phyloP scores from a whole-genome alignment of 2,113 vertebrate genomes.

The Taurulus bubalis region DNA sequence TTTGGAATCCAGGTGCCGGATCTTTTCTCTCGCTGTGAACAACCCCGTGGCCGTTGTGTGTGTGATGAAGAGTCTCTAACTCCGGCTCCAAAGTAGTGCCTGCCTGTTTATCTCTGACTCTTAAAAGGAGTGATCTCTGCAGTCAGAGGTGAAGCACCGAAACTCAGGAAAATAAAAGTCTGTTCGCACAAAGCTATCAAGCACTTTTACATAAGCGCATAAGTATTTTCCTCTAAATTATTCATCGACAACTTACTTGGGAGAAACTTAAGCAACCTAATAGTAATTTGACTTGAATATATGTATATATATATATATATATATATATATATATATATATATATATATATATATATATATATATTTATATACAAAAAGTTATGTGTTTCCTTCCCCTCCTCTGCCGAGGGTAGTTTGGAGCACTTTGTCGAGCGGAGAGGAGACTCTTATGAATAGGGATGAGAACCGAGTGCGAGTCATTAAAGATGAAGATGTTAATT shows the following conservation, averaged over 20 bases:
- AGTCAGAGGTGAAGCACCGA: neutral
- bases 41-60: neutral
- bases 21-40: neutral
- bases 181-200: neutral
- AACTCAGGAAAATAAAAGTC: neutral
- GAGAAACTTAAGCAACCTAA: neutral
- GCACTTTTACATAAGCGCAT: neutral
- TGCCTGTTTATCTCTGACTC: neutral
- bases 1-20: neutral
- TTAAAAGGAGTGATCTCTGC: neutral
- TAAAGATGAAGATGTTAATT: slow-evolving; percentile 70
- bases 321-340: too few species aligned
- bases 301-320: too few species aligned
- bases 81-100: neutral
- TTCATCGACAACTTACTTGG: slow-evolving; percentile 1
- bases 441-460: slow-evolving; percentile 47
- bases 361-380: neutral
- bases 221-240: neutral
- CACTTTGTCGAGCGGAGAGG: slow-evolving; percentile 40
- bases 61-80: neutral
- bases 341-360: too few species aligned
- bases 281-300: slow-evolving; percentile 1
- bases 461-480: slow-evolving; percentile 51
- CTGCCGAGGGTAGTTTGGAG: slow-evolving; percentile 27
- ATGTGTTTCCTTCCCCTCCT: neutral